phyloP scores from a whole-genome alignment of 2,797 vertebrate species.

The Helostoma temminkii region DNA sequence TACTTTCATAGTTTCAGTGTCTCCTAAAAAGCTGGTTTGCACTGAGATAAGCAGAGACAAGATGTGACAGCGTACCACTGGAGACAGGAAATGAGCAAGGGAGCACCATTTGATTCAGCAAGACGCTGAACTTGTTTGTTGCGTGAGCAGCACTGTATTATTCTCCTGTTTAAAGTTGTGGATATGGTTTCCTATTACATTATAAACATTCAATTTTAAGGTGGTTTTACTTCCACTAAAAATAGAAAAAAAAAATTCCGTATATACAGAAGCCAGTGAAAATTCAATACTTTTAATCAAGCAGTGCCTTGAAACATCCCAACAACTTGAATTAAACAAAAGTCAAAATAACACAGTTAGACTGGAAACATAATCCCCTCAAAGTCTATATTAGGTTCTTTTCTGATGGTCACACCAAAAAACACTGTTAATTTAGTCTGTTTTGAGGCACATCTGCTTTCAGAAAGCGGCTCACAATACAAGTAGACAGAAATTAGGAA shows the following conservation, averaged over 20 bases:
- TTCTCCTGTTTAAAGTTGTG: background rate
- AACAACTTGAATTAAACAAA: conserved; percentile 66
- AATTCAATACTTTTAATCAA: conserved; percentile 75
- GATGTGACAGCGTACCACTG: conserved; percentile 60
- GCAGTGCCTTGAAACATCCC: conserved; percentile 66
- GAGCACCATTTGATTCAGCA: conserved; percentile 23
- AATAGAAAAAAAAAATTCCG: background rate
- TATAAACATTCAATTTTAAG: background rate
- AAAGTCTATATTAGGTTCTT: conserved; percentile 27
- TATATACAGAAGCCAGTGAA: conserved; percentile 22
- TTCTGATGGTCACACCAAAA: conserved; percentile 30
- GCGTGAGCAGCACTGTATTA: conserved; percentile 38
- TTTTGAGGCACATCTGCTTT: conserved; percentile 71
- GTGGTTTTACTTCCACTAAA: background rate
- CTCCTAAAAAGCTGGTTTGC: too few species aligned
- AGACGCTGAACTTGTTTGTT: conserved; percentile 33
- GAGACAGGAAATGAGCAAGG: conserved; percentile 62
- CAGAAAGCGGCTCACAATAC: conserved; percentile 56
- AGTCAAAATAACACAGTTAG: conserved; percentile 54
- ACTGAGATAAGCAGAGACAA: conserved; percentile 76
- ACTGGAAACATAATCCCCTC: conserved; percentile 40
- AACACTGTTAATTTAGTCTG: conserved; percentile 45
- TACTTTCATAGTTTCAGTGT: background rate
- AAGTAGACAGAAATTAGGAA: conserved; percentile 58
- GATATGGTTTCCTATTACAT: background rate